A percentile compares a stretch with the other conserved stretches of the same genome.
phyloP scores from a whole-genome alignment of 2,888 invertebrate species.

The Drosophila dives region DNA sequence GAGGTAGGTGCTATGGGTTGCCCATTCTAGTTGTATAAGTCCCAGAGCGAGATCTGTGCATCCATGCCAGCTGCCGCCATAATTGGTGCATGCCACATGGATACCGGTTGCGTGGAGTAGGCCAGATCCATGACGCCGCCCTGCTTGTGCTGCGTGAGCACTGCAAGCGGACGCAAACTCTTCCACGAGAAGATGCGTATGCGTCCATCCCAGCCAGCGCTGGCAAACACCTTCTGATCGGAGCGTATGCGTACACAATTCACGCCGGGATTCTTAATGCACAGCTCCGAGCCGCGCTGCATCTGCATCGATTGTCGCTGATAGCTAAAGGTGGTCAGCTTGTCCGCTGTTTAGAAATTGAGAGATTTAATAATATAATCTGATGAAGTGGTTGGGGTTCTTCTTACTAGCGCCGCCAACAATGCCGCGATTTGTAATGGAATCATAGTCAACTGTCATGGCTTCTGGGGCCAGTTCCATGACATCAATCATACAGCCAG shows the following conservation, averaged over 20 bases:
- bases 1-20: not conserved
- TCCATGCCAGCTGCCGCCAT: conserved; percentile 92
- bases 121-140: conserved; percentile 90
- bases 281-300: conserved; percentile 87
- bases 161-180: conserved; percentile 89
- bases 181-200: conserved; percentile 92
- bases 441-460: conserved; percentile 90
- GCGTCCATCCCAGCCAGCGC: conserved; percentile 92
- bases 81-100: conserved; percentile 90
- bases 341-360: conserved; percentile 64
- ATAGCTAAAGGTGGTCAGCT: conserved; percentile 81
- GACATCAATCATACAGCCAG: conserved; percentile 83
- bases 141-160: conserved; percentile 90
- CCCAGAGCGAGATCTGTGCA: conserved; percentile 92
- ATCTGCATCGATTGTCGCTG: conserved; percentile 84
- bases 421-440: conserved; percentile 88
- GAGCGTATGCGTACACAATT: conserved; percentile 89
- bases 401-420: conserved; percentile 86
- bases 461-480: conserved; percentile 87
- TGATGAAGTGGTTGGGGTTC: not conserved
- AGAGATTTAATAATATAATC: not conserved
- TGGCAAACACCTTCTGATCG: conserved; percentile 90
- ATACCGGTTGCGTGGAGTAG: conserved; percentile 88
- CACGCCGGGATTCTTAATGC: conserved; percentile 90
- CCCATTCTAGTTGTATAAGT: conserved; percentile 88